Conservation (phyloP, 2,797 vertebrate species). For the Hemitrygon akajei region DNA sequence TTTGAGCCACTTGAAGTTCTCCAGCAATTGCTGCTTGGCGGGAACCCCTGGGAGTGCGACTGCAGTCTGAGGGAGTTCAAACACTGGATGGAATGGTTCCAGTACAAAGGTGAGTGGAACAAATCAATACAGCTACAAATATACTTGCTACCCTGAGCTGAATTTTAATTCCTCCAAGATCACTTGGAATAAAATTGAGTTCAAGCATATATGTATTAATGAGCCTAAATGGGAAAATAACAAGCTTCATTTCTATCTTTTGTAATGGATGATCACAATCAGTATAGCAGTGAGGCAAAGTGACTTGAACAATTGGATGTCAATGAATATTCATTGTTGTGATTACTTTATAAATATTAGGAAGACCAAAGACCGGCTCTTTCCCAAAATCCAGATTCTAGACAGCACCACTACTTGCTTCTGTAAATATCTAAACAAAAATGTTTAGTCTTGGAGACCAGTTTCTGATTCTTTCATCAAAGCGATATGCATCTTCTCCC, state of each 20-base stretch:
- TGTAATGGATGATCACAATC: not conserved
- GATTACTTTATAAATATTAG: not conserved
- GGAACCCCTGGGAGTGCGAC: conserved; percentile 97
- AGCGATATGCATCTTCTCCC: not conserved
- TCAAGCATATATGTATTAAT: not conserved
- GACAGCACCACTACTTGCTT: not conserved
- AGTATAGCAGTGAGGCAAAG: not conserved
- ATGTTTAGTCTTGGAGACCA: not conserved
- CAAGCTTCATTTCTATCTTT: not conserved
- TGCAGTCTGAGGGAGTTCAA: conserved; percentile 95
- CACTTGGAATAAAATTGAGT: not conserved
- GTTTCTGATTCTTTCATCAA: not conserved
- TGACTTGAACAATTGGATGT: not conserved
- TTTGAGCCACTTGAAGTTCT: conserved; percentile 86
- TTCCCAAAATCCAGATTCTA: not conserved
- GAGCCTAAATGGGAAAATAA: not conserved
- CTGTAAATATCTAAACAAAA: not conserved
- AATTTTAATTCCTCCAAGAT: not conserved
- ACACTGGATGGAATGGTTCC: conserved; percentile 98
- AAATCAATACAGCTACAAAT: not conserved
- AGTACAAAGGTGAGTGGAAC: conserved; percentile 78
- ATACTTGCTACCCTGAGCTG: not conserved
- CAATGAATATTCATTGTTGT: not conserved
- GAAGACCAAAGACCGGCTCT: not conserved
- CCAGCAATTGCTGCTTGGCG: conserved; percentile 82